Base-by-base conservation (phyloP, 2,888 invertebrate species). In the Polia nebulosa region DNA sequence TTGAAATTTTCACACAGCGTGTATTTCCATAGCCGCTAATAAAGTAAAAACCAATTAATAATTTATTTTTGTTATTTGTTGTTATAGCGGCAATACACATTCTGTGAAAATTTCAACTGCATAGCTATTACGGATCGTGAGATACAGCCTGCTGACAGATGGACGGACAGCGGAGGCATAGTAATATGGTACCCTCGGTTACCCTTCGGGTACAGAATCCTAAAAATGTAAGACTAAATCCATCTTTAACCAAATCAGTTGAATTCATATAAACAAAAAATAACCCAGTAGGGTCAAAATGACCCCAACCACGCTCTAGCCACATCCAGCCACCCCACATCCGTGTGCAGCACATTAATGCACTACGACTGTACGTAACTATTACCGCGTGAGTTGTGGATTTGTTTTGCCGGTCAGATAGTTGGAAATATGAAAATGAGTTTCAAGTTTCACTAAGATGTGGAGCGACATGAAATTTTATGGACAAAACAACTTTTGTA, bases 361-460 rank as follows among this genome's bases (percentile, higher is more conserved):
- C 94, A 93, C 87, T 90, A 88, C 89, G 89, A 88, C 87, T 91
- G 90, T 90, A 92, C 88, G 91, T 90, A 91, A 92, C 92, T 93
- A 93, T 93, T 93, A 92, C 90, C 76, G 78, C 49, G 90, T 94
- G 94, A 94, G 93, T 94, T 94, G 94, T 94, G 93, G 93, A 92
- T 94, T 93, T 94, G 94, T 94, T 94, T 94, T 94, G 93, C 90
- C 88, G 90, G 86, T 89, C 92, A 91, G 90, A 92, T 90, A 89
- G 90, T 88, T 90, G 90, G 89, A 91, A 93, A 93, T 93, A 94
- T 94, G 93, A 94, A 93, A 93, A 94, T 93, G 90, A 92, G 93
- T 91, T 91, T 89, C 89, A 88, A 90, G 88, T 91, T 87, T 82
- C 86, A 76, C 72, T 64, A 83, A 83, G 83, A 84, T 80, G 86